Evolutionary conservation across 2,797 vertebrate species (phyloP), one percentile per base, ranked within the genome.

Genomic region (Babyrousa celebensis): DNA sequence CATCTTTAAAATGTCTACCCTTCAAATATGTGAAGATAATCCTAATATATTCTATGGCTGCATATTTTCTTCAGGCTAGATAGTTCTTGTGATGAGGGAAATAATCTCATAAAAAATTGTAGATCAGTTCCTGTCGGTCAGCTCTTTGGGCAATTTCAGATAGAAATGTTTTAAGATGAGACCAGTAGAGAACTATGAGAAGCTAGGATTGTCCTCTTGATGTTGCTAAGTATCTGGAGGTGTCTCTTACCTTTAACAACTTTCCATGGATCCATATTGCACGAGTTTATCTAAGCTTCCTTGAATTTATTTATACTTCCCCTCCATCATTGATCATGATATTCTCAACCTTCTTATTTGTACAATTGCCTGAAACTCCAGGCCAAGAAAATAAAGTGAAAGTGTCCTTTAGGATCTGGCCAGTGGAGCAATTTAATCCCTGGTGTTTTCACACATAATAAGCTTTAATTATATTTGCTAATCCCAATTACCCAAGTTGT

Each of bases 1-100:
- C 29, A 60, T 89, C 27, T 95, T 94, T 86, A 83, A 93, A 91
- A 92, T 96, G 70, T 77, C 78, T 82, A 29, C 17, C 32, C 36
- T 93, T 97, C 84, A 90, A 92, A 95, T 79, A 95, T 80, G 92
- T 90, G 36, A 89, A 94, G 79, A 89, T 16, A 68, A 91, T 79
- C 87, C 29, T 89, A 77, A 56, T 95, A 36, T 60, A 71, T 70
- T 94, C 36, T 58, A 71, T 36, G 75, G 62, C 29, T 95, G 29
- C 36, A 23, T 96, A 86, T 86, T 84, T 91, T 96, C 18, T 94
- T 87, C 21, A 93, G 67, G 58, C 1, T 77, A 89, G 88, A 77
- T 71, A 94, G 25, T 92, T 95, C 7, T 72, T 80, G 52, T 65
- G 77, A 96, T 68, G 16, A 82, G 27, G 48, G 85, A 95, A 91